Evolutionary conservation across 92 coral and sea anemone genomes (phyloP).

Genomic region (Phenganax marumi): DNA sequence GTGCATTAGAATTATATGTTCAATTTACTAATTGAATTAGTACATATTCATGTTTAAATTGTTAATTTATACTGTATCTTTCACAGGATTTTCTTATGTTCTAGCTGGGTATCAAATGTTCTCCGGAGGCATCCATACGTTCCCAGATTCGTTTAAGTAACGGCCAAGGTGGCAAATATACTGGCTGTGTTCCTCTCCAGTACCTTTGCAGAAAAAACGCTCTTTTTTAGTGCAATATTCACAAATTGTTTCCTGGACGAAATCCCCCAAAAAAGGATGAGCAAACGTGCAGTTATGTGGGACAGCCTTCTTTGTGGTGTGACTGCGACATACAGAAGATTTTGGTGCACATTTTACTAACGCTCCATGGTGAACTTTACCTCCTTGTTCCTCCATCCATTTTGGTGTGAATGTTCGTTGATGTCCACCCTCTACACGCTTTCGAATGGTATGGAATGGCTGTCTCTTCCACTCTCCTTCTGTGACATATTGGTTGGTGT

Average conservation of each 20-base stretch:
- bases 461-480: constrained; percentile 10
- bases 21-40: too few relatives aligned
- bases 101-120: too few relatives aligned
- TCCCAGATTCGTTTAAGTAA: constrained; percentile 31
- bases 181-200: constrained; percentile 8
- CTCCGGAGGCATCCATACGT: constrained; percentile 27
- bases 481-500: constrained; percentile 3
- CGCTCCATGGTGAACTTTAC: constrained; percentile 62
- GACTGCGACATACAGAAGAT: constrained; percentile 50
- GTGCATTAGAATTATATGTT: too few relatives aligned
- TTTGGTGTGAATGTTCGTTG: constrained; percentile 6
- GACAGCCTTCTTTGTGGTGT: neutral
- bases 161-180: constrained; percentile 48
- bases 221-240: constrained; percentile 21
- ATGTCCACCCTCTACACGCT: neutral
- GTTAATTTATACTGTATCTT: too few relatives aligned
- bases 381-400: constrained; percentile 38
- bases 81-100: too few relatives aligned
- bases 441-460: neutral
- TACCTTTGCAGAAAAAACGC: constrained; percentile 1
- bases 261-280: constrained; percentile 57
- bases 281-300: constrained; percentile 41
- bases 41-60: too few relatives aligned
- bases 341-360: constrained; percentile 45
- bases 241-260: constrained; percentile 53